Base-by-base conservation (phyloP, 1,140 invertebrate species). In the Temnothorax nylanderi region DNA sequence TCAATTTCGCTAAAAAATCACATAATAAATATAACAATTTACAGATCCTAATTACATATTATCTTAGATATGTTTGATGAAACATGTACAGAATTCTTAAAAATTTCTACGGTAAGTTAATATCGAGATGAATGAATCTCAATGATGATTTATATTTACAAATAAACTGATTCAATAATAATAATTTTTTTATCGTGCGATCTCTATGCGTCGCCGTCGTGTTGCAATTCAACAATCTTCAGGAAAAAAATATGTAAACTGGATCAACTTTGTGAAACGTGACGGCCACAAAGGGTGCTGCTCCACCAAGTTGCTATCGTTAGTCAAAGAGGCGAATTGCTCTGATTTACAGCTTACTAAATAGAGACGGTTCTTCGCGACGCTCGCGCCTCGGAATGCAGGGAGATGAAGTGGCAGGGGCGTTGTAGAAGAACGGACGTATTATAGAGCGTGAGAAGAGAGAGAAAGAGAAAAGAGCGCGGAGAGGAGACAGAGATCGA, bases 301-400 rank as follows among this genome's bases (percentile, higher is more conserved):
- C 26, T 82, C 78, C 49, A 34, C 78, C 49, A 34, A 72, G 51
- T 47, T 51, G 41, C 26, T 74, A 81, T 81, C 89, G 92, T 88
- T 89, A 89, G 87, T 91, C 92, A 91, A 93, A 91, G 90, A 90
- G 90, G 87, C 89, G 86, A 88, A 67, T 89, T 86, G 87, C 89
- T 87, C 88, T 93, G 92, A 93, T 93, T 93, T 93, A 93, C 91
- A 88, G 82, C 88, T 92, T 91, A 89, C 89, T 92, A 93, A 93
- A 92, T 90, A 67, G 37, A 89, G 92, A 89, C 89, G 81, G 80
- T 58, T 86, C 71, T 54, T 77, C 77, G 88, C 80, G 81, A 44
- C 76, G 81, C 62, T 88, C 82, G 74, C 82, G 89, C 87, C 67
- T 72, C 88, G 91, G 91, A 93, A 92, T 92, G 91, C 91, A 87